These are phyloP conservation scores for Antigone vipio DNA, from an alignment of 2,113 vertebrate species.

Conservation along the genomic window DNA sequence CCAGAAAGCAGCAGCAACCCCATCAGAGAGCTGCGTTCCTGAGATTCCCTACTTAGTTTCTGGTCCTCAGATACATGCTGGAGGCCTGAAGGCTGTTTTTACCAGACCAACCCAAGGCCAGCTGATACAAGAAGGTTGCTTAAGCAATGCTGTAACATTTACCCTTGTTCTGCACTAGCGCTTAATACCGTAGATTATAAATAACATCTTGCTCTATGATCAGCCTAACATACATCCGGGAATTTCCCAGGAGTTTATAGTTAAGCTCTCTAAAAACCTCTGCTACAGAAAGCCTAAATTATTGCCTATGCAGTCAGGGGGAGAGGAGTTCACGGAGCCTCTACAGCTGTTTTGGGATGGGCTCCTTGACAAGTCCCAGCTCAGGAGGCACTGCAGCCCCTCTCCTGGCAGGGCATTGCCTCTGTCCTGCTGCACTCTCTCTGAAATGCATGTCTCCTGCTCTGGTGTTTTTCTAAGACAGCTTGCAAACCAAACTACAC, in stretches of 20 bases:
- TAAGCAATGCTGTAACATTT: not conserved
- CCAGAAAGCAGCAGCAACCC: not conserved
- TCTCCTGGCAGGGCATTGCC: not conserved
- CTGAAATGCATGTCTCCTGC: not conserved
- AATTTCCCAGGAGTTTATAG: not conserved
- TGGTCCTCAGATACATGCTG: not conserved
- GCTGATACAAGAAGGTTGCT: not conserved
- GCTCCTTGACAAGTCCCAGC: not conserved
- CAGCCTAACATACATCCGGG: not conserved
- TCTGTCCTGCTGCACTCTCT: not conserved
- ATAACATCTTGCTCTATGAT: not conserved
- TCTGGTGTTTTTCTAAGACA: not conserved
- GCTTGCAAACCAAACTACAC: not conserved
- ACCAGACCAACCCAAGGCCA: not conserved
- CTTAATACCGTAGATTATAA: not conserved
- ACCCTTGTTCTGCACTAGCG: not conserved
- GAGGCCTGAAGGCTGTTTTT: not conserved
- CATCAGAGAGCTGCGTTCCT: not conserved
- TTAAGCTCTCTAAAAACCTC: not conserved
- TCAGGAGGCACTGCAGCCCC: not conserved
- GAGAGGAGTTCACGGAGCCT: not conserved
- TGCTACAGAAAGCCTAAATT: not conserved
- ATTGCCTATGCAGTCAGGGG: accelerated
- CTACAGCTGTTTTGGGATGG: not conserved
- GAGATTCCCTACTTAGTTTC: not conserved